phyloP scores from a whole-genome alignment of 1,140 invertebrate species.

The Leucophenga varia region DNA sequence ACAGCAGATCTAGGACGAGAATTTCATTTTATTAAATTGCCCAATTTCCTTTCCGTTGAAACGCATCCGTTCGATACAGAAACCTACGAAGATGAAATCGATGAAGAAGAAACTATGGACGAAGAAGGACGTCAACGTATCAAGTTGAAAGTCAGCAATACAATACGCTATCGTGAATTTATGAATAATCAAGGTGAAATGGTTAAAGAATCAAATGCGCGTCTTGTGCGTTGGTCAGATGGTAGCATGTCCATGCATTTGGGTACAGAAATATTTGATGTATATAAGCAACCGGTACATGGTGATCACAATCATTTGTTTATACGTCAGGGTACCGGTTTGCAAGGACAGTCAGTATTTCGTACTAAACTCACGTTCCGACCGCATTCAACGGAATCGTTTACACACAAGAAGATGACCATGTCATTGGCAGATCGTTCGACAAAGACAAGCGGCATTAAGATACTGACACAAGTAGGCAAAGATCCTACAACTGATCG shows the following conservation, averaged over 20 bases:
- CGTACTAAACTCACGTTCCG: conserved; percentile 95
- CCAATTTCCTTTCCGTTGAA: conserved; percentile 90
- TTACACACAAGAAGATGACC: conserved; percentile 98
- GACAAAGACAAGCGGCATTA: conserved; percentile 95
- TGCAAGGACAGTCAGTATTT: conserved; percentile 97
- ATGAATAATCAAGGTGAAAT: conserved; percentile 83
- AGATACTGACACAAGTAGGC: conserved; percentile 92
- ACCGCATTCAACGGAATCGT: conserved; percentile 96
- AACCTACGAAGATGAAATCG: conserved; percentile 98
- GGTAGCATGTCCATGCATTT: conserved; percentile 97
- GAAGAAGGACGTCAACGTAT: conserved; percentile 94
- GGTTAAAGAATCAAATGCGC: conserved; percentile 90
- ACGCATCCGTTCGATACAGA: conserved; percentile 91
- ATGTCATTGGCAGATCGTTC: conserved; percentile 94
- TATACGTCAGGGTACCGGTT: conserved; percentile 94
- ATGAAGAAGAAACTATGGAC: conserved; percentile 96
- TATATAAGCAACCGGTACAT: conserved; percentile 87
- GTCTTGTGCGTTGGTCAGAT: conserved; percentile 96
- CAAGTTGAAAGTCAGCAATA: conserved; percentile 96
- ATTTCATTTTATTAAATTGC: conserved; percentile 92
- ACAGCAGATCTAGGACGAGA: conserved; percentile 87
- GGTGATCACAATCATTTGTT: conserved; percentile 94
- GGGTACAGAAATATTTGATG: conserved; percentile 96
- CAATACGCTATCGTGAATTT: conserved; percentile 90
- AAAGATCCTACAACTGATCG: conserved; percentile 91